A percentile compares a stretch with the other conserved stretches of the same genome.
phyloP scores from a whole-genome alignment of 1,140 invertebrate species.

The Coelopa frigida region DNA sequence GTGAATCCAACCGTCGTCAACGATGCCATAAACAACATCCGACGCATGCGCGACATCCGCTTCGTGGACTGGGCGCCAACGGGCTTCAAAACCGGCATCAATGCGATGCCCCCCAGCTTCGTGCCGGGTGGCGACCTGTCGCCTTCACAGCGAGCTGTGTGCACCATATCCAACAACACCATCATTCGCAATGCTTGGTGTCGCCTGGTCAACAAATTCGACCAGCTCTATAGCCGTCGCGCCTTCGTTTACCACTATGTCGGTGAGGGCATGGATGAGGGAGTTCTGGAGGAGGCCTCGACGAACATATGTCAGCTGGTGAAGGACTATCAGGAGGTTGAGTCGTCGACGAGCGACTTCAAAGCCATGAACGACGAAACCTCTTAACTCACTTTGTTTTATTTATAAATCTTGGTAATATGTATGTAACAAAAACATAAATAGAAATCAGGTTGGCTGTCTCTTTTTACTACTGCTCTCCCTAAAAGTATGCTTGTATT shows the following conservation, averaged over 20 bases:
- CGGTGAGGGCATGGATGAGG: slow-evolving; percentile 66
- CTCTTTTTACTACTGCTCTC: not conserved
- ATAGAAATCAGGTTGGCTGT: not conserved
- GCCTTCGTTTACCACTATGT: slow-evolving; percentile 47
- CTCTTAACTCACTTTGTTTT: too few species aligned
- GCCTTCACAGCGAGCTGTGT: slow-evolving; percentile 48
- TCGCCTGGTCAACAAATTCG: slow-evolving; percentile 35
- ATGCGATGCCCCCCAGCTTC: slow-evolving; percentile 60
- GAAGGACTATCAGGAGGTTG: slow-evolving; percentile 51
- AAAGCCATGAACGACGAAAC: not conserved
- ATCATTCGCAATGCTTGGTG: slow-evolving; percentile 43
- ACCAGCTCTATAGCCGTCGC: slow-evolving; percentile 29
- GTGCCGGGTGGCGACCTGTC: slow-evolving; percentile 63
- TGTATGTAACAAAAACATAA: not conserved
- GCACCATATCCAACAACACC: slow-evolving; percentile 47
- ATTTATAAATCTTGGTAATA: too few species aligned
- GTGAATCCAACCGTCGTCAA: slow-evolving; percentile 67
- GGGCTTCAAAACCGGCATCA: slow-evolving; percentile 61
- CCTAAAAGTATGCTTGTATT: too few species aligned
- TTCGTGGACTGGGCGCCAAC: slow-evolving; percentile 72
- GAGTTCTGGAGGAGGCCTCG: slow-evolving; percentile 54
- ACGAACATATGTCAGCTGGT: slow-evolving; percentile 59
- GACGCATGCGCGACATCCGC: slow-evolving; percentile 55
- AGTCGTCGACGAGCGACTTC: slow-evolving; percentile 14
- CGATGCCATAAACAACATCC: slow-evolving; percentile 59